Evolutionary conservation across 2,113 vertebrate genomes (phyloP).

Genomic region (Cinclus cinclus): DNA sequence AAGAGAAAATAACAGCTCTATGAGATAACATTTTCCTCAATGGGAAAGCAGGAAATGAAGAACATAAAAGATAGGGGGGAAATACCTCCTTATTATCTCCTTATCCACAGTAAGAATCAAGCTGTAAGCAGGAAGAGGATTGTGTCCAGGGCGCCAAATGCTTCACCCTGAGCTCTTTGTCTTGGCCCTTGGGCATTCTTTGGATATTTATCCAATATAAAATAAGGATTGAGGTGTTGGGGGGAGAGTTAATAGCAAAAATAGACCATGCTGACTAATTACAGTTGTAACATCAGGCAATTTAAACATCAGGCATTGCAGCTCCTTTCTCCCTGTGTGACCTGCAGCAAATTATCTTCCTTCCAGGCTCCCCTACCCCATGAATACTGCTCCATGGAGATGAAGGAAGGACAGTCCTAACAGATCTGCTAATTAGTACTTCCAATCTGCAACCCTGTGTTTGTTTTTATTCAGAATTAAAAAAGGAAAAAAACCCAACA

Average conservation of each 20-base stretch:
- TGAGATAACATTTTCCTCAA: neutral
- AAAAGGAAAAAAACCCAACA: neutral
- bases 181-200: neutral
- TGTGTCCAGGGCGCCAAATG: neutral
- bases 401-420: neutral
- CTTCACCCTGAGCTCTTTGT: neutral
- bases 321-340: neutral
- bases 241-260: neutral
- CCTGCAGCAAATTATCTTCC: neutral
- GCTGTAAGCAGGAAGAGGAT: neutral
- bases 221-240: neutral
- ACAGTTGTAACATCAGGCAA: neutral
- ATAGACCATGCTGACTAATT: neutral
- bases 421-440: neutral
- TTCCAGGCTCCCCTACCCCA: neutral
- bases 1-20: neutral
- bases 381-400: neutral
- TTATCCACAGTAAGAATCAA: neutral
- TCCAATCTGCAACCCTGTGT: neutral
- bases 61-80: neutral
- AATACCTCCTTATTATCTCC: neutral
- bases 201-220: neutral
- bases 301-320: neutral
- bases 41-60: neutral
- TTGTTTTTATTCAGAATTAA: neutral